These are phyloP conservation scores for Iguana delicatissima DNA, from an alignment of 2,797 vertebrate genomes.

Conservation along the genomic window DNA sequence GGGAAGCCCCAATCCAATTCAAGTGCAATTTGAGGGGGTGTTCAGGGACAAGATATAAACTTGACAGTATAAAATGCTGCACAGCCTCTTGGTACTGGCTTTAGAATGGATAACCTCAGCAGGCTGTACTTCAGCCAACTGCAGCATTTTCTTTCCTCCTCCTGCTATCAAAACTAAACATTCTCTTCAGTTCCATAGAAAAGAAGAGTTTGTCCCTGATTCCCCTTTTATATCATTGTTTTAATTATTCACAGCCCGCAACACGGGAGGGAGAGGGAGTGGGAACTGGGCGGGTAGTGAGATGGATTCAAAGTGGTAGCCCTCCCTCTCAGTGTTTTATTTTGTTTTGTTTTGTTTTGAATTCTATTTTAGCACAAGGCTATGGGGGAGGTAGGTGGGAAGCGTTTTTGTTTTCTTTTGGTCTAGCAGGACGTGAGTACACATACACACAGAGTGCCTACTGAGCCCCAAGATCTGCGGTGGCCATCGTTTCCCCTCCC, in stretches of 20 bases:
- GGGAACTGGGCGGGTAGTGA: background rate
- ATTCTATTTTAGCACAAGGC: conserved; percentile 32
- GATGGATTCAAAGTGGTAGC: background rate
- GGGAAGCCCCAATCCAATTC: conserved; percentile 20
- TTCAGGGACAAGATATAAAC: conserved; percentile 34
- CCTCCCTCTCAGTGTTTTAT: background rate
- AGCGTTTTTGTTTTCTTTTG: conserved; percentile 17
- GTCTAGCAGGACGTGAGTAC: background rate
- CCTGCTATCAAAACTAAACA: conserved; percentile 21
- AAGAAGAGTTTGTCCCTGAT: conserved; percentile 14
- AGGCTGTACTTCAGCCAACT: background rate
- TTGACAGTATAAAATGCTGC: conserved; percentile 31
- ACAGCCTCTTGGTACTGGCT: conserved; percentile 17
- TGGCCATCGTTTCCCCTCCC: conserved; percentile 16
- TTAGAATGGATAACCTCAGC: conserved; percentile 23
- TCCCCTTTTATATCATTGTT: conserved; percentile 10
- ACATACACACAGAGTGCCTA: conserved; percentile 51
- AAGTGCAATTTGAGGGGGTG: conserved; percentile 40
- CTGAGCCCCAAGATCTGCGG: conserved; percentile 40
- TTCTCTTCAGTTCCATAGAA: conserved; percentile 27
- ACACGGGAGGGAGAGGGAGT: background rate
- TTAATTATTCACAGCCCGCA: conserved; percentile 22
- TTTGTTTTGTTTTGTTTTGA: background rate
- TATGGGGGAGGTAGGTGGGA: background rate
- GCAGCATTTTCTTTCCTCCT: conserved; percentile 24